Base-by-base conservation (phyloP, 2,888 invertebrate genomes). In the Sussaba pulchella region DNA sequence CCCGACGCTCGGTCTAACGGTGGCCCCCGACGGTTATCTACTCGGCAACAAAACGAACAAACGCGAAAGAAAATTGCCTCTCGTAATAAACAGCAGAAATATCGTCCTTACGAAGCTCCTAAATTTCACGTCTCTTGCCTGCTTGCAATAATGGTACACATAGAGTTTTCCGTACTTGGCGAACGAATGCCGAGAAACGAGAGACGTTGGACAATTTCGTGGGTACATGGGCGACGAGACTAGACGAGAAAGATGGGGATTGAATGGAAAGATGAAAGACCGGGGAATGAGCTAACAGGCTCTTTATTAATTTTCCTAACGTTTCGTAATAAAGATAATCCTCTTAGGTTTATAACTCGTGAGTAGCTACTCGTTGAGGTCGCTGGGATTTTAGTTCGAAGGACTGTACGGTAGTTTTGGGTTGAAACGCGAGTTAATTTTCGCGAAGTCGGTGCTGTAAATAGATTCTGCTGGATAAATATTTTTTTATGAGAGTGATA, bases 21-120 rank as follows among this genome's bases (percentile, higher is more conserved):
- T 36, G 45, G 19, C 64, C 45, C 47, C 47, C 39, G 31, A 39
- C 64, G 21, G 26, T 64, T 57, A 52, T 57, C 69, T 24, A 19
- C 50, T 17, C 43, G 26, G n/a, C 52, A 72, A 67, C 54, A 63
- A 79, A 78, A 79, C 71, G 70, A 79, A 84, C 84, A 67, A 79
- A 82, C 85, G 87, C 85, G 87, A 88, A 90, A 89, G 90, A 91
- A 92, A 92, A 92, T 92, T 91, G 91, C 90, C 90, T 91, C 80
- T 89, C 90, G 86, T 90, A 87, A 83, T 86, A 85, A 90, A 86
- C 87, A 86, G 17, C n/a, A n/a, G 4, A 87, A 91, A 91, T 91
- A 91, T 91, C 90, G 85, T 87, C 87, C 87, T 91, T 90, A 91
- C 90, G 90, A 91, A 72, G 89, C 87, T 84, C 83, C 84, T 84